Evolutionary conservation across 1,140 invertebrate species (phyloP).

Genomic region (Hyphantria cunea): DNA sequence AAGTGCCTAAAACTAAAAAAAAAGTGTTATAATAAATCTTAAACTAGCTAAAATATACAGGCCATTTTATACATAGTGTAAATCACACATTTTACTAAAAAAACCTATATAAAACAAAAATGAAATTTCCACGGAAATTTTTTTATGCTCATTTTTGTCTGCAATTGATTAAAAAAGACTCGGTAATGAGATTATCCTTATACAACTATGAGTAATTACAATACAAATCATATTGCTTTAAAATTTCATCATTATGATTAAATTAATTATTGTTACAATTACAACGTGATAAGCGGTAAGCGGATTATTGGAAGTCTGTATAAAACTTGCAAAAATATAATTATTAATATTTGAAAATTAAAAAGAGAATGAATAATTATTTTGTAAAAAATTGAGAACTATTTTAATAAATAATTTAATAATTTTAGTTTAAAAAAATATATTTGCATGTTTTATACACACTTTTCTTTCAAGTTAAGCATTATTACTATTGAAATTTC

Average conservation of each 20-base stretch:
- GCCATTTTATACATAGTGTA: constrained; percentile 55
- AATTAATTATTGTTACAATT: constrained; percentile 36
- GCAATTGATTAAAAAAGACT: constrained; percentile 43
- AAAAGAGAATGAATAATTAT: constrained; percentile 18
- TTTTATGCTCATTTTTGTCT: constrained; percentile 10
- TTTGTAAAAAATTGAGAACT: constrained; percentile 2
- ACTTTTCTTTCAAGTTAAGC: constrained; percentile 43
- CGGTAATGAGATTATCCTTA: constrained; percentile 51
- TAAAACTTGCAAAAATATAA: constrained; percentile 29
- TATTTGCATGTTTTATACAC: constrained; percentile 47
- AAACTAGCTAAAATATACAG: constrained; percentile 68
- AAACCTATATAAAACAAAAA: constrained; percentile 23
- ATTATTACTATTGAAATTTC: constrained; percentile 69
- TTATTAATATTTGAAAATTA: constrained; percentile 9
- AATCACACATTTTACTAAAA: constrained; percentile 45
- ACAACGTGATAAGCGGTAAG: constrained; percentile 54
- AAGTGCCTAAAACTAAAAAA: constrained; percentile 45
- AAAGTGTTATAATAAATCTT: constrained; percentile 39
- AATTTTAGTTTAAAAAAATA: constrained; percentile 4
- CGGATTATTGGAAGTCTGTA: constrained; percentile 41
- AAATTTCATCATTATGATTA: constrained; percentile 46
- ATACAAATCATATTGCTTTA: constrained; percentile 64
- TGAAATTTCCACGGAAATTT: constrained; percentile 16
- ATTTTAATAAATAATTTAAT: constrained; percentile 1
- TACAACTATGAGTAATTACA: constrained; percentile 57